A percentile compares a stretch with the other conserved stretches of the same genome.
These are phyloP conservation scores for Cylloceria caligata DNA, from an alignment of 2,888 invertebrate species.

Conservation along the genomic window DNA sequence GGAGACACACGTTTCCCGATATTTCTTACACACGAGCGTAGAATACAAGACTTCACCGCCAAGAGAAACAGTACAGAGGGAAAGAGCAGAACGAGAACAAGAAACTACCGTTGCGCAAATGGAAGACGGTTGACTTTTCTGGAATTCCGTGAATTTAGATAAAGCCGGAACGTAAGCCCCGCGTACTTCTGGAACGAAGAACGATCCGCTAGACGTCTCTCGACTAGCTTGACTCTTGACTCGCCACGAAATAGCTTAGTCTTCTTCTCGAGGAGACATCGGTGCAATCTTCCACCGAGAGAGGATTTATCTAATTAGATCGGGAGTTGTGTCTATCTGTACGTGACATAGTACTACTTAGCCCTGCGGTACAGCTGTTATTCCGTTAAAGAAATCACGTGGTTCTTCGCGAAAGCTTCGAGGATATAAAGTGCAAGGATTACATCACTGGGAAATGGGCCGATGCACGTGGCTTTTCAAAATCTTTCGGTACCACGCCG, in stretches of 20 bases:
- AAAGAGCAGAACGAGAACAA: background rate
- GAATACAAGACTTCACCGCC: background rate
- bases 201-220: conserved; percentile 25
- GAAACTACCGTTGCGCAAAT: conserved; percentile 4
- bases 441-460: conserved; percentile 10
- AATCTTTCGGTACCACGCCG: background rate
- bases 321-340: background rate
- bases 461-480: background rate
- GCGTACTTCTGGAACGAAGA: conserved; percentile 3
- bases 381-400: conserved; percentile 15
- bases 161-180: conserved; percentile 28
- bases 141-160: conserved; percentile 33
- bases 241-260: conserved; percentile 8
- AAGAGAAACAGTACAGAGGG: background rate
- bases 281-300: conserved; percentile 7
- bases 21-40: background rate
- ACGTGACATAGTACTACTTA: background rate
- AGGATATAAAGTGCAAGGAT: conserved; percentile 2
- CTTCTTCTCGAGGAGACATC: conserved; percentile 22
- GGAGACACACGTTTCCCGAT: background rate
- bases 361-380: background rate
- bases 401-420: conserved; percentile 12
- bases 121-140: conserved; percentile 12
- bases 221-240: conserved; percentile 8
- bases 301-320: conserved; percentile 50